Evolutionary conservation across 1,140 invertebrate genomes (phyloP).

Genomic region (Pseudomyrmex dendroicus): DNA sequence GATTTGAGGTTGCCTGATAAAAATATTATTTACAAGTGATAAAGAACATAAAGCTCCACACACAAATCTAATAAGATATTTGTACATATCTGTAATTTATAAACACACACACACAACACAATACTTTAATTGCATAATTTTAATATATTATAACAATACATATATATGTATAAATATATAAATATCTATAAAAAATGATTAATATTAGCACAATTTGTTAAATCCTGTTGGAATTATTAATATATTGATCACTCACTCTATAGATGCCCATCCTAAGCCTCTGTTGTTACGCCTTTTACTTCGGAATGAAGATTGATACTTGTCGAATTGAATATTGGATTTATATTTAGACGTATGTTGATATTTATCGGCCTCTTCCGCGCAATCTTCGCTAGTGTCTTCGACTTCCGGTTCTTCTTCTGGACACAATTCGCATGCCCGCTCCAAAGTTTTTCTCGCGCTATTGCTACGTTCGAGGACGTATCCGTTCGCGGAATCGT

Average conservation of each 20-base stretch:
- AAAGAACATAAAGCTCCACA: too few relatives aligned
- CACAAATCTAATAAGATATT: too few relatives aligned
- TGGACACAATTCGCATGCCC: constrained; percentile 92
- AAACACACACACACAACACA: too few relatives aligned
- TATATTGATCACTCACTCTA: constrained; percentile 59
- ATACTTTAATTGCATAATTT: too few relatives aligned
- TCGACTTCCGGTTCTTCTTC: constrained; percentile 88
- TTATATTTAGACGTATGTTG: constrained; percentile 42
- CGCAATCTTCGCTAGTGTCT: constrained; percentile 77
- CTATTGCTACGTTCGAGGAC: constrained; percentile 97
- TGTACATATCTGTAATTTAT: too few relatives aligned
- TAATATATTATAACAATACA: too few relatives aligned
- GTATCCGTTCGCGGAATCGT: constrained; percentile 97
- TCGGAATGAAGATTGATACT: neutral
- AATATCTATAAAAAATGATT: too few relatives aligned
- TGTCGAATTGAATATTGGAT: neutral
- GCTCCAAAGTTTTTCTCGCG: constrained; percentile 94
- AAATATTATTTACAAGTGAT: constrained; percentile 13
- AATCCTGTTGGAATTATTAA: neutral
- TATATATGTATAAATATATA: too few relatives aligned
- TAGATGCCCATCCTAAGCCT: constrained; percentile 62
- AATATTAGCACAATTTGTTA: neutral
- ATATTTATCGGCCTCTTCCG: constrained; percentile 71
- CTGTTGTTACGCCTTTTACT: constrained; percentile 41
- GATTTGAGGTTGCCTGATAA: neutral